phyloP scores from a whole-genome alignment of 2,797 vertebrate species.

The Sphenopsis melanotis region DNA sequence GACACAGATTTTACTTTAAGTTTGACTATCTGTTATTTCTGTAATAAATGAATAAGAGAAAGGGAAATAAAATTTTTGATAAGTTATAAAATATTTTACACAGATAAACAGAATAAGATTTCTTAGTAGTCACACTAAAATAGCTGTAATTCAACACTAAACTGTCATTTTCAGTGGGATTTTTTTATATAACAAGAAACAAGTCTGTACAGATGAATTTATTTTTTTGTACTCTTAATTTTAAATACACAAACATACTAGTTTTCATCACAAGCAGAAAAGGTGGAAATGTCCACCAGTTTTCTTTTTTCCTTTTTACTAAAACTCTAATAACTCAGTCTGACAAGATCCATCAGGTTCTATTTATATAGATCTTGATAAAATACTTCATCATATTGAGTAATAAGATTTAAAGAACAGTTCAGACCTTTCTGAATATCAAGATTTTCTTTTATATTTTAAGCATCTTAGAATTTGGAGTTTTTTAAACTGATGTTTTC shows the following conservation, averaged over 20 bases:
- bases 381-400: neutral
- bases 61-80: constrained; percentile 10
- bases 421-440: neutral
- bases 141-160: neutral
- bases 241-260: neutral
- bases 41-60: constrained; percentile 22
- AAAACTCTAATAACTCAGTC: constrained; percentile 14
- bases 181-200: neutral
- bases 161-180: constrained; percentile 8
- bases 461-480: neutral
- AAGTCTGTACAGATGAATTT: neutral
- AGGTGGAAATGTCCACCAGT: neutral
- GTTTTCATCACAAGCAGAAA: neutral
- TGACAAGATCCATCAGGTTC: constrained; percentile 2
- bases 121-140: neutral
- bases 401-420: neutral
- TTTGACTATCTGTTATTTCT: neutral
- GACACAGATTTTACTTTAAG: neutral
- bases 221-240: constrained; percentile 12
- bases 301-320: neutral
- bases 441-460: neutral
- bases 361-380: neutral
- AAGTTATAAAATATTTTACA: constrained; percentile 20
- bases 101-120: constrained; percentile 22
- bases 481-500: neutral